Base-by-base conservation (phyloP, 2,888 invertebrate species). In the Stenichneumon culpator region DNA sequence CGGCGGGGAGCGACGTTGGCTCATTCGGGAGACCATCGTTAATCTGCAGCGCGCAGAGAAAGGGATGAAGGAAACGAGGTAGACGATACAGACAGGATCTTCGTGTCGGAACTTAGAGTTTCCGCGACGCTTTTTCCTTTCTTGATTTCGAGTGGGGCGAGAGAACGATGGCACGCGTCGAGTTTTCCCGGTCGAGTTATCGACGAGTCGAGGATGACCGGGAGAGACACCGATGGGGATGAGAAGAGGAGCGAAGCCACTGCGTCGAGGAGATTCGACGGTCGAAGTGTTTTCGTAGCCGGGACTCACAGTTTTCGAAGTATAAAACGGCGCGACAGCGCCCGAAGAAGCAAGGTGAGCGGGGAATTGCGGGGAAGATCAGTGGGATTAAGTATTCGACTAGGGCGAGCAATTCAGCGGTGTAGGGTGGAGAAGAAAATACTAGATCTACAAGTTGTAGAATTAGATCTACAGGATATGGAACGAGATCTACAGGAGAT, bases 161-260 rank as follows among this genome's bases (percentile, higher is more conserved):
- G 36, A 67, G 44, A 73, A 67, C 44, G 44, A 73, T 39, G 67
- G 28, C 72, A 44, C 50, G 54, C 36, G 39, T 16, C n/a, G 69
- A 22, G 52, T 65, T 72, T 79, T 44, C 54, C 73, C 73, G 72
- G 28, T 73, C 73, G 70, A 60, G 47, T 81, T 74, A 81, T 75
- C 68, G 52, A 47, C 25, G 22, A 69, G 36, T 32, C 32, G 73
- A 57, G 44, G 28, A 50, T 44, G 73, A 80, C 72, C 63, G 44
- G 52, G 22, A 22, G 4, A 3, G 25, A 47, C 44, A n/a, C 7
- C 36, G 16, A 39, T 7, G 36, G 36, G 52, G 67, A 52, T 32
- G 28, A 28, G 36, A 28, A 16, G 75, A 16, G 52, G 32, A 32
- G 67, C 50, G 47, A 68, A 57, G 47, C 25, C 36, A 57, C 47